Percentiles rank a stretch among this genome's conserved stretches.
These are phyloP conservation scores for Amblyopsis rosae DNA, from an alignment of 2,113 vertebrate genomes.

Conservation along the genomic window DNA sequence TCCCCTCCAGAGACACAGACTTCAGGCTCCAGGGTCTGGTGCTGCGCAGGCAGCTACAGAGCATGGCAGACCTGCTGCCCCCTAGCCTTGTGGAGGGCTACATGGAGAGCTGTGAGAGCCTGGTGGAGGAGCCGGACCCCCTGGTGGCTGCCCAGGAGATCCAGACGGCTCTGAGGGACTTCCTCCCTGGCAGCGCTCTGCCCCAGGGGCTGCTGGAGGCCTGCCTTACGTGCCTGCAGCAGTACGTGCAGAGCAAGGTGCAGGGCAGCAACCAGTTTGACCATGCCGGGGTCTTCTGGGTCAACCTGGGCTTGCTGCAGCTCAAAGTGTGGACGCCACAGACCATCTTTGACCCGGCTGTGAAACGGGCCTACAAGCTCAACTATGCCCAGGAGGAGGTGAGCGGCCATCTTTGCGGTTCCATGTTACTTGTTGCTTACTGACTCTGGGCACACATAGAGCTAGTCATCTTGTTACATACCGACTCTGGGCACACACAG, in stretches of 20 bases:
- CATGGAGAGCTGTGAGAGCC: slow-evolving; percentile 80
- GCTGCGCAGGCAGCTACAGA: slow-evolving; percentile 81
- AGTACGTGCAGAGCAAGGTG: slow-evolving; percentile 80
- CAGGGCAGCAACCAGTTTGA: slow-evolving; percentile 71
- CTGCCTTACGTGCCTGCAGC: slow-evolving; percentile 83
- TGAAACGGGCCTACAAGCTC: slow-evolving; percentile 92
- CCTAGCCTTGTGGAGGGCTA: slow-evolving; percentile 80
- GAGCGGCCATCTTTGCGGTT: slow-evolving; percentile 19
- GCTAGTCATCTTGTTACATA: too few relatives aligned
- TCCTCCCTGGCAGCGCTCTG: slow-evolving; percentile 77
- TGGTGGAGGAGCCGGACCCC: slow-evolving; percentile 73
- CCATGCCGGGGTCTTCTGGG: slow-evolving; percentile 88
- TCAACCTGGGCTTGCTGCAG: slow-evolving; percentile 89
- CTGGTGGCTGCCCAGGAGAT: slow-evolving; percentile 79
- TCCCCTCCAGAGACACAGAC: slow-evolving; percentile 78
- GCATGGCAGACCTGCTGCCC: slow-evolving; percentile 84
- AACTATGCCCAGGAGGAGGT: slow-evolving; percentile 92
- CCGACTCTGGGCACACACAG: too few relatives aligned
- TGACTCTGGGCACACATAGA: too few relatives aligned
- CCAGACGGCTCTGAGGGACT: slow-evolving; percentile 78
- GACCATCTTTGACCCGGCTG: slow-evolving; percentile 90
- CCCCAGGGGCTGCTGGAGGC: slow-evolving; percentile 83
- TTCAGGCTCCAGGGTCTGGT: slow-evolving; percentile 83
- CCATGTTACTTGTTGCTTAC: background rate
- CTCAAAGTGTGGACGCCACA: slow-evolving; percentile 92